Evolutionary conservation across 2,888 invertebrate genomes (phyloP), one percentile per base, ranked within the genome.

Genomic region (Camponotus fellah): DNA sequence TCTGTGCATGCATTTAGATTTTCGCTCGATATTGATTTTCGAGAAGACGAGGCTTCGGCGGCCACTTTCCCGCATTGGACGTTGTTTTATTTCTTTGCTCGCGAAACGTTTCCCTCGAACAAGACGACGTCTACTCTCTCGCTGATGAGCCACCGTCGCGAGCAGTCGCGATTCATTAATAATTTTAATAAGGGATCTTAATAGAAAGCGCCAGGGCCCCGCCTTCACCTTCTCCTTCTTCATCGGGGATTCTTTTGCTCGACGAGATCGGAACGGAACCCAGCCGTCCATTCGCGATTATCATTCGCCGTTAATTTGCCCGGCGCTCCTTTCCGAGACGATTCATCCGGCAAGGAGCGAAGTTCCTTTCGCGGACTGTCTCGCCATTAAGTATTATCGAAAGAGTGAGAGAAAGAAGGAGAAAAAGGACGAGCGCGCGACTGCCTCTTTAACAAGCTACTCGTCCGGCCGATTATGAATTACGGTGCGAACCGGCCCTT

Each of bases 141-240:
- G 53, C 26, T 66, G 69, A 80, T 62, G 68, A 69, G 34, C 79
- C 53, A 62, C 62, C 77, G 32, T 76, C 68, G 65, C 79, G 69
- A 82, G 77, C 68, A 82, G 62, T 86, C 82, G 86, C 84, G 76
- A 79, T 79, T 87, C 87, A 86, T 87, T 87, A 84, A 87, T 87
- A 87, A 86, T 84, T 87, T 87, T 82, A 86, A 86, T 86, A 87
- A 86, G 80, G 80, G 83, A 80, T 72, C 86, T 83, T 83, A 79
- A 85, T 79, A 69, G 76, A 64, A 72, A 58, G 64, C 72, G 32
- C 53, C 65, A n/a, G 53, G 40, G 32, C 14, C 12, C 40, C 66
- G 37, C 40, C 68, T 26, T 26, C 21, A 17, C 14, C 56, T 40
- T 56, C 71, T 77, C 40, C 64, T 32, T 49, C 26, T 65, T 71